phyloP scores from a whole-genome alignment of 1,140 invertebrate genomes.

The Probaryconus sp. region DNA sequence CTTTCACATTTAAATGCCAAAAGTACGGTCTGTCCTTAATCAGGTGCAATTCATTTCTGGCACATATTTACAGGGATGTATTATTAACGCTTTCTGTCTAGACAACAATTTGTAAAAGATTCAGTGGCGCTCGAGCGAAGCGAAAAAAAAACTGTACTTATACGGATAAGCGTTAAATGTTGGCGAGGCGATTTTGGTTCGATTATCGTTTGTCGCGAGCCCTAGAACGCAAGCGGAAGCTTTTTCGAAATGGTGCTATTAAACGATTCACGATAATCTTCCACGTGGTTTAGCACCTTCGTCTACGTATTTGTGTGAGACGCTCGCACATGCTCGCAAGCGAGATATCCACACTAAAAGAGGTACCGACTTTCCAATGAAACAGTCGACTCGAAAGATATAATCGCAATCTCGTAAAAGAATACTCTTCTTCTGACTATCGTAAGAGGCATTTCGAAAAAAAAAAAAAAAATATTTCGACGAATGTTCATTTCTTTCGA shows the following conservation, averaged over 20 bases:
- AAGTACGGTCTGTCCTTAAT: slow-evolving; percentile 19
- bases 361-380: slow-evolving; percentile 26
- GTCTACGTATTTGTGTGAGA: not conserved
- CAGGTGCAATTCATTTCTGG: slow-evolving; percentile 24
- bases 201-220: slow-evolving; percentile 48
- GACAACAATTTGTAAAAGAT: slow-evolving; percentile 51
- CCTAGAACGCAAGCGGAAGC: slow-evolving; percentile 30
- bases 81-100: slow-evolving; percentile 39
- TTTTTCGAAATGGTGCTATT: slow-evolving; percentile 49
- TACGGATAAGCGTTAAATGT: slow-evolving; percentile 28
- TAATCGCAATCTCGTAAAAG: slow-evolving; percentile 29
- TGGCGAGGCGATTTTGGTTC: slow-evolving; percentile 24
- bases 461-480: too few relatives aligned
- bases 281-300: slow-evolving; percentile 33
- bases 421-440: slow-evolving; percentile 8
- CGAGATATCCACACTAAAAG: slow-evolving; percentile 27
- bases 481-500: too few relatives aligned
- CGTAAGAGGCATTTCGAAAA: not conserved
- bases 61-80: slow-evolving; percentile 19
- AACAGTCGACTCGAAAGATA: slow-evolving; percentile 33
- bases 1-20: not conserved
- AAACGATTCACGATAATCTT: slow-evolving; percentile 61
- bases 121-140: slow-evolving; percentile 15
- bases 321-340: slow-evolving; percentile 9
- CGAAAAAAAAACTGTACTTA: slow-evolving; percentile 25